Base-by-base conservation (phyloP, 2,888 invertebrate genomes). In the Philaethria dido region DNA sequence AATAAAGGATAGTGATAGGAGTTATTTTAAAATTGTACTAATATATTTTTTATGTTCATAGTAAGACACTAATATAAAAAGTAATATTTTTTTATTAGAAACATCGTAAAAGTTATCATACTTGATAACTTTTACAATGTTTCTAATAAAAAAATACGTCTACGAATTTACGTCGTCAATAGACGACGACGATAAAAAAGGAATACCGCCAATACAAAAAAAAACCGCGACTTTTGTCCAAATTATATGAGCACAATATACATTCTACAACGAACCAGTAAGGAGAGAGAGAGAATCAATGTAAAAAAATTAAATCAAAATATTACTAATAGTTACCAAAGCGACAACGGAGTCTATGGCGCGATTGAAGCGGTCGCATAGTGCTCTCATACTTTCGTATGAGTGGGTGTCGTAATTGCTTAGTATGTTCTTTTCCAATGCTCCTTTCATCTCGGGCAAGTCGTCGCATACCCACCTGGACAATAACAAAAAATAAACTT, bases 401-500 rank as follows among this genome's bases (percentile, higher is more conserved):
- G 97, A 96, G 88, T 97, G 95, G 74, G 98, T 97, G 92, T 99
- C 98, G 93, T 96, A 98, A 89, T 98, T 96, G 92, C 95, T 95
- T 75, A 98, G 93, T 78, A 98, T 96, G 91, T 97, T 96, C 91
- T 97, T 97, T 89, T 98, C 98, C 93, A 99, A 93, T 75, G 98
- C 98, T 86, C 97, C 94, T 93, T 98, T 97, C 88, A 99, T 95
- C 90, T 98, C 98, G 69, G 98, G 98, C 86, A 98, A 94, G 93
- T 99, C 99, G 88, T 98, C 98, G 93, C 98, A 98, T 75, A 99
- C 98, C 96, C 98, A 98, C 93, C 98, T 97, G 45, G 62, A 60
- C 54, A 70, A 69, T 48, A 63, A 63, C 20, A 63, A 64, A 42
- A 42, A 55, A 57, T 42, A 20, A 8, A 39, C 39, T 39, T 11